Conservation (phyloP, 2,113 vertebrate species). For the Phocoena phocoena region DNA sequence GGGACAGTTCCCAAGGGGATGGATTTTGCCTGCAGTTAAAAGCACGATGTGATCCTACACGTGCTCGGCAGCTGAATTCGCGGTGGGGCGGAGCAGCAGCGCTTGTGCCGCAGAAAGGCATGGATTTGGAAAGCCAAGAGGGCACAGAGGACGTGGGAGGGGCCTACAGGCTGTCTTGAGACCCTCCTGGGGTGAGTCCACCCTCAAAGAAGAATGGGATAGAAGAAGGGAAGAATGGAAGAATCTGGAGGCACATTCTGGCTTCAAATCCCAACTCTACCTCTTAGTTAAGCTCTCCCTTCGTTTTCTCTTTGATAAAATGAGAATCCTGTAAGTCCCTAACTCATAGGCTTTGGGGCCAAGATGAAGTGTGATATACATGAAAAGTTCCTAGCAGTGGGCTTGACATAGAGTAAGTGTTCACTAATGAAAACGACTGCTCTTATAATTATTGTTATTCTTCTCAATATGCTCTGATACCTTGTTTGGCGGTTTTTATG, state of each 20-base stretch:
- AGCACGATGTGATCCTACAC: constrained; percentile 45
- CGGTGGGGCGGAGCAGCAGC: neutral
- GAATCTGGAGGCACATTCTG: neutral
- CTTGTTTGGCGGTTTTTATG: neutral
- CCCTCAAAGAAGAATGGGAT: neutral
- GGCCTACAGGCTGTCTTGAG: too few relatives aligned
- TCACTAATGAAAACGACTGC: neutral
- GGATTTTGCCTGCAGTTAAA: constrained; percentile 45
- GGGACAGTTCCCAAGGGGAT: constrained; percentile 64
- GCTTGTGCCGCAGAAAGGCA: constrained; percentile 55
- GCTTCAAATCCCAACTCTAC: neutral
- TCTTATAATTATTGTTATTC: neutral
- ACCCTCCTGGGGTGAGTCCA: neutral
- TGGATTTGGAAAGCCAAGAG: neutral
- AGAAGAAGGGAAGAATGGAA: neutral
- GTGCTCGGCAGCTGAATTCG: constrained; percentile 45
- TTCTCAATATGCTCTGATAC: rapidly evolving
- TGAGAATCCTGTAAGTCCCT: neutral
- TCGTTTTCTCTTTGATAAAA: neutral
- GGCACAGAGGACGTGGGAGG: neutral
- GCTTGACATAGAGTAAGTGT: neutral
- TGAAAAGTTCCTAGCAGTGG: neutral
- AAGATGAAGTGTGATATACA: too few relatives aligned
- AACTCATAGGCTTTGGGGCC: neutral
- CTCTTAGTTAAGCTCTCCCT: neutral